Conservation (phyloP, 2,888 invertebrate genomes). For the Taenaris catops region DNA sequence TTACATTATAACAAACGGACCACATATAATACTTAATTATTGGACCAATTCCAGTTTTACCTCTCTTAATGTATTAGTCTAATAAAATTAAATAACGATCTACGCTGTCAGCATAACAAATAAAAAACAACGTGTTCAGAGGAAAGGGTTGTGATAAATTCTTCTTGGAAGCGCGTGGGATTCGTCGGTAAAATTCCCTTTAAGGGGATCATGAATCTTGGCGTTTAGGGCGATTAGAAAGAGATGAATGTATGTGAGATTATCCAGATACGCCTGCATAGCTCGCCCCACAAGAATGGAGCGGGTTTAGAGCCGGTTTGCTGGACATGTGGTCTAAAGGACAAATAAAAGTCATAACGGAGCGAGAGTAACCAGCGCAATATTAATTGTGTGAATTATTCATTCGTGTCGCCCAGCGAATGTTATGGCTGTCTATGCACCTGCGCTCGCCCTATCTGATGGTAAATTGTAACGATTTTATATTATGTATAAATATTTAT, state of each 20-base stretch:
- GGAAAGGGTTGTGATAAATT: slow-evolving; percentile 60
- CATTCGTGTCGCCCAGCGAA: slow-evolving; percentile 43
- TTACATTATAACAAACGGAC: too few species aligned
- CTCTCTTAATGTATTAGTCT: slow-evolving; percentile 2
- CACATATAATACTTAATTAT: neutral
- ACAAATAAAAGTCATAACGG: slow-evolving; percentile 68
- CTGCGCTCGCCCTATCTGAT: too few species aligned
- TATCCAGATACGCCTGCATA: slow-evolving; percentile 49
- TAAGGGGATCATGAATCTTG: slow-evolving; percentile 58
- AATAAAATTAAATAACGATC: slow-evolving; percentile 15
- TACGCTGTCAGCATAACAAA: slow-evolving; percentile 18
- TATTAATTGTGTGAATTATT: slow-evolving; percentile 56
- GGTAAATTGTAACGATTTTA: too few species aligned
- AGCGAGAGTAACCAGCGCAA: slow-evolving; percentile 41
- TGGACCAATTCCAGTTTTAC: neutral
- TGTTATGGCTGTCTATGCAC: too few species aligned
- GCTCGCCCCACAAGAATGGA: slow-evolving; percentile 40
- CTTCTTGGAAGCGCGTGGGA: slow-evolving; percentile 59
- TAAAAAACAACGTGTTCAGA: slow-evolving; percentile 35
- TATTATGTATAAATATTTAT: too few species aligned
- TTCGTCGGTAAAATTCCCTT: slow-evolving; percentile 62
- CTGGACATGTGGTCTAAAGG: slow-evolving; percentile 43
- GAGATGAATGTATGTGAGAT: slow-evolving; percentile 48
- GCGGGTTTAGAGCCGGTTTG: slow-evolving; percentile 44
- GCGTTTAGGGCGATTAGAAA: slow-evolving; percentile 57